phyloP scores from a whole-genome alignment of 2,888 invertebrate genomes.

The Xanthostigma xanthostigma region DNA sequence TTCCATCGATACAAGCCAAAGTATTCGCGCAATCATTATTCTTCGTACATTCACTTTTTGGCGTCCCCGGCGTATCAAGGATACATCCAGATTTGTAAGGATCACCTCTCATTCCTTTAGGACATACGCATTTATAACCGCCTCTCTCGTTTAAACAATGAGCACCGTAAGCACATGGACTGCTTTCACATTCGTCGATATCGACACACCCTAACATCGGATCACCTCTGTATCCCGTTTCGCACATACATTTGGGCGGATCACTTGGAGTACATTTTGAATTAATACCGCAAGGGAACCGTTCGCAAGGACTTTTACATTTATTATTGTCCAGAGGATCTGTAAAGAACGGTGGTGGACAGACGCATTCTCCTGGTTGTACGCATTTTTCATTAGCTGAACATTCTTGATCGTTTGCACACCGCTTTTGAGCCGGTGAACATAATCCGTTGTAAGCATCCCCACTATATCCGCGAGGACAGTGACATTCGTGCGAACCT shows the following conservation, averaged over 20 bases:
- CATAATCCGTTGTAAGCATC: conserved; percentile 73
- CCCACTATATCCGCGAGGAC: conserved; percentile 67
- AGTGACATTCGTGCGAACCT: conserved; percentile 67
- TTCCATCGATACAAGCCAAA: conserved; percentile 60
- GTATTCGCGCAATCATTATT: conserved; percentile 71
- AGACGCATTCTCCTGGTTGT: conserved; percentile 81
- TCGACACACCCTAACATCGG: conserved; percentile 72
- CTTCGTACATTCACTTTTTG: conserved; percentile 48
- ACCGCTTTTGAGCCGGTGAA: conserved; percentile 66
- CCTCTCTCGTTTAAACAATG: conserved; percentile 78
- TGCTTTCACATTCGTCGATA: conserved; percentile 71
- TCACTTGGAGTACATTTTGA: conserved; percentile 80
- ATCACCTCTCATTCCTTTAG: conserved; percentile 69
- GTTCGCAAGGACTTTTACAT: conserved; percentile 85
- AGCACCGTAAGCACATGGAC: conserved; percentile 78
- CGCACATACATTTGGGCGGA: conserved; percentile 80
- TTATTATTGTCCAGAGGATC: conserved; percentile 69
- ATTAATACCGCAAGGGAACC: conserved; percentile 79
- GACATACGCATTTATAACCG: conserved; percentile 73
- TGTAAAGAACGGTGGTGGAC: conserved; percentile 79
- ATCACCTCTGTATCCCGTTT: conserved; percentile 74
- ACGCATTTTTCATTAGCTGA: conserved; percentile 78
- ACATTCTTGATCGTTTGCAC: conserved; percentile 71
- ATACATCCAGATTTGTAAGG: conserved; percentile 71
- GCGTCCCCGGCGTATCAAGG: conserved; percentile 35